Base-by-base conservation (phyloP, 2,113 vertebrate genomes). In the Ictalurus furcatus region DNA sequence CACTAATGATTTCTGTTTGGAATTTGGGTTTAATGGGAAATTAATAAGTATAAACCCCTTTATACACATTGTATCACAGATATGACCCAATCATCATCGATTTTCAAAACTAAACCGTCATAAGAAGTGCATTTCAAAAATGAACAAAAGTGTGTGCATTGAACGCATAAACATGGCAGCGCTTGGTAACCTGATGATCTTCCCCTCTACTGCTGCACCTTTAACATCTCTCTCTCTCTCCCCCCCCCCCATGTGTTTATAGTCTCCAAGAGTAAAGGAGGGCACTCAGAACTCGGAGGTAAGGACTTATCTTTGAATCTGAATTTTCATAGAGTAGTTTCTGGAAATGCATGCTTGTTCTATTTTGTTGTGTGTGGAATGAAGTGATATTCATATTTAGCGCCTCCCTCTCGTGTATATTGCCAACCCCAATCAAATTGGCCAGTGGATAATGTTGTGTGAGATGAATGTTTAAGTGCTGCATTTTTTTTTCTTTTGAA, bases 251-350 rank as follows among this genome's bases (percentile, higher is more conserved):
- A 48, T 48, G 86, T 93, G 61, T 95, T 93, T 93, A 91, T 89
- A 99, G 98, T 99, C 98, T 92, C 98, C 98, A 28, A 96, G 98
- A 96, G 98, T 99, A 93, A 99, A 98, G 95, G 98, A 99, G 89
- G 96, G 96, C 89, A 90, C 95, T 79, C 95, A 96, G 92, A 97
- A 97, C 93, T 97, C 97, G 1, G 98, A 99, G 97, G 98, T 99
- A 92, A 95, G 96, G 89, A 92, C 92, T 94, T 91, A 94, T 90
- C 69, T 89, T 48, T 63, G 61, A 91, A 90, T 87, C 88, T 71
- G 87, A 71, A 79, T 56, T 40, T 69, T 30, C 17, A 17, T 34
- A 30, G n/a, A 16, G 4, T 19, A 25, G 12, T 78, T 78, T 13
- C 3, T 4, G 1, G 40, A 78, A 78, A 48, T 28, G 9, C 1